Base-by-base conservation (phyloP, 53 echinoderm and acorn worm genomes). In the Temnopleurus reevesii region DNA sequence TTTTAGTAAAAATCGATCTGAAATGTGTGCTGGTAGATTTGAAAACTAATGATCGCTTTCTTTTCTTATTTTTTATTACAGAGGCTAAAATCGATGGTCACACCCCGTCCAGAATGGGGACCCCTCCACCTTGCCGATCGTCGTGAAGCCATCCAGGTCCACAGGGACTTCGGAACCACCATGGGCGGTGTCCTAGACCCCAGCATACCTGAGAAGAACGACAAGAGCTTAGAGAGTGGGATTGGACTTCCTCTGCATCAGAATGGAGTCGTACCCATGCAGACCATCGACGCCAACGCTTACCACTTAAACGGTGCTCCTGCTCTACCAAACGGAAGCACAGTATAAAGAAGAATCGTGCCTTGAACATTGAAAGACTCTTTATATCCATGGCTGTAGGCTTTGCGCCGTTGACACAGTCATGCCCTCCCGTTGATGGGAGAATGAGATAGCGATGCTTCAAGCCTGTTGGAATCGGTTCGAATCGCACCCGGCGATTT, bases 71-170 rank as follows among this genome's bases (percentile, higher is more conserved):
- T 47, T 58, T 66, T 13, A 2, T 53, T 83, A 76, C 71, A 97
- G 97, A 91, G 97, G 58, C 76, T 93, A 61, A 86, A 84, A 53
- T 55, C 92, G 44, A 92, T 97, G 93, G 77, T 81, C 43, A 95
- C 91, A 28, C 95, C 97, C 17, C 83, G 58, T 24, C 36, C 90
- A n/a, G 93, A 93, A 12, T 96, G 96, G 96, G 96, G 96, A 38
- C 96, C 96, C 9, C 92, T 91, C 18, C 89, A 90, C 17, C 88
- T 76, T 15, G 60, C 77, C 36, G 91, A 95, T 89, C 90, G 96
- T 8, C 47, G 46, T n/a, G 93, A 96, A 12, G 94, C 96, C 53
- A 94, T 90, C 80, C 43, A 96, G 23, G 89, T 93, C 71, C 96
- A 96, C 86, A 27, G 18, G 27, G 34, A 64, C 5, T 27, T 92